Evolutionary conservation across 2,797 vertebrate species (phyloP).

Genomic region (Myotis myotis): DNA sequence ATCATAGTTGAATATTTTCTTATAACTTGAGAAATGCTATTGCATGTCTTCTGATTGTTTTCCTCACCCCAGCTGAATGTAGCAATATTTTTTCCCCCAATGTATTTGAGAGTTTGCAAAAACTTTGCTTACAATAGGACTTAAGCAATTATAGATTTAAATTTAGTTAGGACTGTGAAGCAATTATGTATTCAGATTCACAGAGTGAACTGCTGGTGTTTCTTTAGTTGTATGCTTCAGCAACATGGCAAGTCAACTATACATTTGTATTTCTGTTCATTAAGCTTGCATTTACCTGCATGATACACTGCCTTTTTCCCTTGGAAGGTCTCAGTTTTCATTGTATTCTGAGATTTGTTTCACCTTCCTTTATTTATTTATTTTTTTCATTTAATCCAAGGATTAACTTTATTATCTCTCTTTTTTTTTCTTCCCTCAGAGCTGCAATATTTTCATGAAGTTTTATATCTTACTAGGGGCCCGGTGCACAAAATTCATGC

Average conservation of each 20-base stretch:
- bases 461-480: slow-evolving; percentile 56
- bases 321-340: slow-evolving; percentile 17
- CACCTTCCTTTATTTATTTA: slow-evolving; percentile 36
- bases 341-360: slow-evolving; percentile 54
- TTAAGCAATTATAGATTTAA: slow-evolving; percentile 61
- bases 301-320: not conserved
- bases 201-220: not conserved
- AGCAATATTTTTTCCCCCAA: not conserved
- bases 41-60: slow-evolving; percentile 59
- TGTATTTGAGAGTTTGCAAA: slow-evolving; percentile 56
- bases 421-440: slow-evolving; percentile 7
- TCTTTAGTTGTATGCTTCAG: slow-evolving; percentile 37
- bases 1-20: slow-evolving; percentile 56
- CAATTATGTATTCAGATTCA: slow-evolving; percentile 67
- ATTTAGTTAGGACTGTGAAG: slow-evolving; percentile 25
- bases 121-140: slow-evolving; percentile 63
- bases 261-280: slow-evolving; percentile 63
- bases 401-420: slow-evolving; percentile 61
- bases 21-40: slow-evolving; percentile 57
- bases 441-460: slow-evolving; percentile 49
- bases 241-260: slow-evolving; percentile 40
- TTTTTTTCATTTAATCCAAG: slow-evolving; percentile 53
- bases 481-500: no score
- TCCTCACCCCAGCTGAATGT: slow-evolving; percentile 39
- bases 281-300: slow-evolving; percentile 49